These are phyloP conservation scores for Octonoba sinensis DNA, from an alignment of 2,888 invertebrate genomes.

Conservation along the genomic window DNA sequence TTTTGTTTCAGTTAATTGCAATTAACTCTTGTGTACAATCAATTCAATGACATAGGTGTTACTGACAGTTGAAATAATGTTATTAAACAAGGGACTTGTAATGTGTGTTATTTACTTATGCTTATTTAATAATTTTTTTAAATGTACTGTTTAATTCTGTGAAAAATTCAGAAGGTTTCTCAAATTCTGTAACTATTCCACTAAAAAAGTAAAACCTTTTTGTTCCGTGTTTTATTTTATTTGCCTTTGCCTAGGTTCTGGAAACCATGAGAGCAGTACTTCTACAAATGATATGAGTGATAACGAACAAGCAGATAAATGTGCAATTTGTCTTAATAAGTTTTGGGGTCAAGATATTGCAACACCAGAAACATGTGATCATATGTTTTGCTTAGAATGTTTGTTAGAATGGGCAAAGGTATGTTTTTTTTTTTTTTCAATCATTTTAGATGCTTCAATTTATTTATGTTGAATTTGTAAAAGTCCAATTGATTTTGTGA, in stretches of 20 bases:
- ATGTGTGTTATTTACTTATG: no score
- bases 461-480: conserved; percentile 83
- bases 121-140: no score
- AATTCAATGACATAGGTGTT: no score
- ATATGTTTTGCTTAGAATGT: conserved; percentile 89
- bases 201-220: neutral
- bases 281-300: conserved; percentile 47
- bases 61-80: no score
- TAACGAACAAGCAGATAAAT: conserved; percentile 83
- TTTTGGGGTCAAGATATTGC: conserved; percentile 84
- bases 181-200: no score
- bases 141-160: no score
- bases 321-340: conserved; percentile 88
- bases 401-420: conserved; percentile 92
- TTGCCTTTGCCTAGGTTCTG: conserved; percentile 15
- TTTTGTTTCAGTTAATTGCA: no score
- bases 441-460: conserved; percentile 16
- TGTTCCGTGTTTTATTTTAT: neutral
- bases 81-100: no score
- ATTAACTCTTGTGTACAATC: no score
- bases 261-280: neutral
- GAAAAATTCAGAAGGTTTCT: no score
- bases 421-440: conserved; percentile 37
- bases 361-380: conserved; percentile 88
- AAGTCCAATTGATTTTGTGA: conserved; percentile 90